Percentiles rank a stretch among this genome's conserved stretches.
These are phyloP conservation scores for Oplegnathus fasciatus DNA, from an alignment of 2,113 vertebrate species.

Conservation along the genomic window DNA sequence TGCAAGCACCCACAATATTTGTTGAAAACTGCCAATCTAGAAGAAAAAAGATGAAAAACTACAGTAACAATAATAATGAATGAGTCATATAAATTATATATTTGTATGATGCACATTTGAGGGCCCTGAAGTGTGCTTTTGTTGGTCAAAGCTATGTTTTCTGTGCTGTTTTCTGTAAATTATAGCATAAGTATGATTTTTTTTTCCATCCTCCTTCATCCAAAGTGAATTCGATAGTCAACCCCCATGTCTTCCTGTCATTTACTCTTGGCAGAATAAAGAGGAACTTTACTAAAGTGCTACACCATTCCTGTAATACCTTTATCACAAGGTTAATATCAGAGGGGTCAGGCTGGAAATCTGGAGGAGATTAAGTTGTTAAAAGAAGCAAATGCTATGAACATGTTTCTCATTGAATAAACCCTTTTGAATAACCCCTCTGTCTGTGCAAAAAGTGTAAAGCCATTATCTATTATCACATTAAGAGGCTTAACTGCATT, in stretches of 20 bases:
- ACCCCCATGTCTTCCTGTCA: no score
- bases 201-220: no score
- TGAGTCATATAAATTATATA: neutral
- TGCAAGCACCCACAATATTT: neutral
- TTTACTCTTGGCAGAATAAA: no score
- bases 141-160: neutral
- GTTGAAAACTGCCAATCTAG: neutral
- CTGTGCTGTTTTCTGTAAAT: neutral
- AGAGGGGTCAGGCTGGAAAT: neutral
- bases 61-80: neutral
- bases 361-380: neutral
- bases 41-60: neutral
- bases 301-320: no score
- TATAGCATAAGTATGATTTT: no score
- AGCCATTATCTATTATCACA: neutral
- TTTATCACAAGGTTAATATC: no score
- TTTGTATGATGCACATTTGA: neutral
- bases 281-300: no score
- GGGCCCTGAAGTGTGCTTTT: neutral
- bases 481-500: neutral
- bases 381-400: neutral
- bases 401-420: neutral
- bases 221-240: no score
- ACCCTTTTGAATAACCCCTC: neutral
- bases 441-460: neutral